Conservation (phyloP, 2,113 vertebrate genomes). For the Megalops atlanticus region DNA sequence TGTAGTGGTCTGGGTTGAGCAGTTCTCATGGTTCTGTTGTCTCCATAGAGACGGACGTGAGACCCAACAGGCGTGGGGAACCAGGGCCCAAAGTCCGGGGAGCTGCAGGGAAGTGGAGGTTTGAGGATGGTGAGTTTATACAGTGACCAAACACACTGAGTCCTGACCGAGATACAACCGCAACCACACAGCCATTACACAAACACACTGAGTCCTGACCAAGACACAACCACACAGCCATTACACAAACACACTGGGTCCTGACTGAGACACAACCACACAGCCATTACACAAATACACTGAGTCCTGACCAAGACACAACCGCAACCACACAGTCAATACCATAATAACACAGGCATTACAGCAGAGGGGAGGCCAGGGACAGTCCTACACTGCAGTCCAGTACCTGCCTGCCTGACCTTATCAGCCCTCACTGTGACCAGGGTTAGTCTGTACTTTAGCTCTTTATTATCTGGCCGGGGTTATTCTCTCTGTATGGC, state of each 20-base stretch:
- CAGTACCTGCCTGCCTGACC: conserved; percentile 37
- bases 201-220: no score
- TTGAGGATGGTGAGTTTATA: conserved; percentile 16
- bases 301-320: neutral
- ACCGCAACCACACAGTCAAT: no score
- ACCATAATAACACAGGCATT: no score
- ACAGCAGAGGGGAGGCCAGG: no score
- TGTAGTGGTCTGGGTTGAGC: neutral
- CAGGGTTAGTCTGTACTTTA: neutral
- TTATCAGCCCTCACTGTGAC: conserved; percentile 38
- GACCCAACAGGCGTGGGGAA: conserved; percentile 15
- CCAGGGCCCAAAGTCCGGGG: conserved; percentile 2
- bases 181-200: no score
- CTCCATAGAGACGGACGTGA: conserved; percentile 27
- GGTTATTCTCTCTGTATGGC: neutral
- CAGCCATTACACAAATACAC: neutral
- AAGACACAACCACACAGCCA: no score
- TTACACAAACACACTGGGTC: neutral
- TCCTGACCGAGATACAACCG: no score
- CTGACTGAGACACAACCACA: neutral
- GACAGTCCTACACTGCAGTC: neutral
- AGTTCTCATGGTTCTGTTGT: neutral
- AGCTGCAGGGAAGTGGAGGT: conserved; percentile 21
- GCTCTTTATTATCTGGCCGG: neutral
- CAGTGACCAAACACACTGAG: neutral